Base-by-base conservation (phyloP, 2,113 vertebrate species). In the Bucco capensis region DNA sequence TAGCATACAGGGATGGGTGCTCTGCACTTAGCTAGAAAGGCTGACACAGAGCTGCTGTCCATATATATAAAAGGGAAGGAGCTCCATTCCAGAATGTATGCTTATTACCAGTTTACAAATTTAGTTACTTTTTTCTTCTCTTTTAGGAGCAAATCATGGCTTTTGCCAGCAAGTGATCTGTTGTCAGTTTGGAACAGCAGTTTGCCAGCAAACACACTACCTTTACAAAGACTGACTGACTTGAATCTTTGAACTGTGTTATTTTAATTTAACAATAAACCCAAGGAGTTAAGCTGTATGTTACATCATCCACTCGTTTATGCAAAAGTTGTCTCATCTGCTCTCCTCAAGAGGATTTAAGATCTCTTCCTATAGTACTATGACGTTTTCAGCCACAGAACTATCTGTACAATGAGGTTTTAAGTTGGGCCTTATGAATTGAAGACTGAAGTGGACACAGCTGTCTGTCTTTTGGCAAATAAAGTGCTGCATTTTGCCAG, bases 141-240 rank as follows among this genome's bases (percentile, higher is more conserved):
- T 92, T 97, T 49, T 95, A 99, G 99, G 98, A 99, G 87, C 98
- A 99, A 97, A 99, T 99, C 65, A 98, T 99, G 97, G 98, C 98
- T 31, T 99, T 98, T 94, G 99, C 99, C 74, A 99, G 98, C 97
- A 99, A 98, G 89, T 99, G 97, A 99, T 35, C 61, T n/a, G 9
- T 42, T 82, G 40, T 70, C 53, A 64, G 44, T 65, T 44, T 76
- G 50, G 70, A 87, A 35, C 64, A 70, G 79, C 78, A 71, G 27
- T 37, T 67, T 71, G 38, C 56, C 51, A 18, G 4, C 49, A 84
- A 90, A 76, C 16, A 37, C 28, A 4, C 8, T 92, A 50, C 56
- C 51, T 14, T 67, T 71, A 16, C 7, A 69, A 89, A 56, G 61
- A 66, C 60, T 83, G 79, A 82, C 56, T 69, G 57, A 76, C 51